These are phyloP conservation scores for Ammodytes dubius DNA, from an alignment of 2,113 vertebrate species.

Conservation along the genomic window DNA sequence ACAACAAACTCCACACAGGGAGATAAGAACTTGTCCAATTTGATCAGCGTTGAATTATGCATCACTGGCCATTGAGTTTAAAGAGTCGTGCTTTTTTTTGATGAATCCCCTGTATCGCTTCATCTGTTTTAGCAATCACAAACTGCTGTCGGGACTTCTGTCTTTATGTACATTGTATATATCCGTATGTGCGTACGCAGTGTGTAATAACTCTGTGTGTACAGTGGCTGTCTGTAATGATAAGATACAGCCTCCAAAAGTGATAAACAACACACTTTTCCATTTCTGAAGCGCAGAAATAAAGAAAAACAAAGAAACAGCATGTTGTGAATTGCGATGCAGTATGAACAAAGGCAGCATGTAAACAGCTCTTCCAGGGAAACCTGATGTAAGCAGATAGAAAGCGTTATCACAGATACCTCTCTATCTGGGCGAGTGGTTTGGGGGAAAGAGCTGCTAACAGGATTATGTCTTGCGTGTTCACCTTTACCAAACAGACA, in stretches of 20 bases:
- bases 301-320: not conserved
- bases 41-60: conserved; percentile 75
- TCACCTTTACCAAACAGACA: conserved; percentile 71
- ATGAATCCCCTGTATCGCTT: conserved; percentile 63
- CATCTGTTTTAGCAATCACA: conserved; percentile 48
- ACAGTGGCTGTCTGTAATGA: conserved; percentile 4
- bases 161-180: conserved; percentile 40
- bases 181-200: not conserved
- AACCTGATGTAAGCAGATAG: conserved; percentile 55
- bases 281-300: conserved; percentile 6
- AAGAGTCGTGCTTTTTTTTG: conserved; percentile 37
- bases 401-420: conserved; percentile 38
- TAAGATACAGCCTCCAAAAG: conserved; percentile 23
- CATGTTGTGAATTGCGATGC: conserved; percentile 9
- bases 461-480: conserved; percentile 66
- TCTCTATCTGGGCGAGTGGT: conserved; percentile 47
- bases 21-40: conserved; percentile 72
- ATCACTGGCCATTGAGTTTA: conserved; percentile 52
- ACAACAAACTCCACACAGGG: conserved; percentile 60
- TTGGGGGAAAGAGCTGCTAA: conserved; percentile 61
- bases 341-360: conserved; percentile 14
- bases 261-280: conserved; percentile 37
- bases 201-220: conserved; percentile 1
- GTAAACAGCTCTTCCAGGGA: conserved; percentile 30
- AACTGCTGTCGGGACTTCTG: conserved; percentile 22